Evolutionary conservation across 2,888 invertebrate species (phyloP).

Genomic region (Lymantria monacha): DNA sequence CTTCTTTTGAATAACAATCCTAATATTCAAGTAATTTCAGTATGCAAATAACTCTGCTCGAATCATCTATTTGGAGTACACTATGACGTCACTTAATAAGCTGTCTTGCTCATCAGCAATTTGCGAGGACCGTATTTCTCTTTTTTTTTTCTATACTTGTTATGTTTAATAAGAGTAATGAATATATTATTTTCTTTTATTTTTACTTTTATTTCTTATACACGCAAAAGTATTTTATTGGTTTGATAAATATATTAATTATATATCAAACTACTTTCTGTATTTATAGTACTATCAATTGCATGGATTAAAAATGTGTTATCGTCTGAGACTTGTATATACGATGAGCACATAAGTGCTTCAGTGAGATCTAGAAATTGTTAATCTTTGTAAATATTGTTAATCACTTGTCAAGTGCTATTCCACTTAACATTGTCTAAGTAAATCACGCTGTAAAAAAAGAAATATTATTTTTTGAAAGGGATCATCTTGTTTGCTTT

Average conservation of each 20-base stretch:
- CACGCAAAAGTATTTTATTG: too few relatives aligned
- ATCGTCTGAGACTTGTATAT: conserved; percentile 32
- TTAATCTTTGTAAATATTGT: conserved; percentile 76
- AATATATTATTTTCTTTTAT: too few relatives aligned
- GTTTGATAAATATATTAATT: background rate
- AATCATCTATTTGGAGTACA: too few relatives aligned
- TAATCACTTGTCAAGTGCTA: conserved; percentile 64
- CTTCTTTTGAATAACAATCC: too few relatives aligned
- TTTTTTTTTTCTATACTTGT: too few relatives aligned
- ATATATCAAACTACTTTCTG: background rate
- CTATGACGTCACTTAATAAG: too few relatives aligned
- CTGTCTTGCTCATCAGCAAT: too few relatives aligned
- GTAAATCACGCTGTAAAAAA: conserved; percentile 57
- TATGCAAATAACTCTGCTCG: too few relatives aligned
- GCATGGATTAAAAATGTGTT: conserved; percentile 24
- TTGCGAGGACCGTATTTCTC: too few relatives aligned
- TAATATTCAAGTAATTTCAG: too few relatives aligned
- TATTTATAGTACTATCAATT: background rate
- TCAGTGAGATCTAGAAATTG: conserved; percentile 55
- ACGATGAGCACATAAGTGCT: conserved; percentile 29
- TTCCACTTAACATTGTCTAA: conserved; percentile 48
- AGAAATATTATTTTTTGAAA: conserved; percentile 61
- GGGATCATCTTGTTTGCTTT: conserved; percentile 51
- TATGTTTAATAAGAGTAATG: too few relatives aligned
- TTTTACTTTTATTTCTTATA: too few relatives aligned